Evolutionary conservation across 2,888 invertebrate genomes (phyloP), one percentile per base, ranked within the genome.

Genomic region (Nycteola revayana): DNA sequence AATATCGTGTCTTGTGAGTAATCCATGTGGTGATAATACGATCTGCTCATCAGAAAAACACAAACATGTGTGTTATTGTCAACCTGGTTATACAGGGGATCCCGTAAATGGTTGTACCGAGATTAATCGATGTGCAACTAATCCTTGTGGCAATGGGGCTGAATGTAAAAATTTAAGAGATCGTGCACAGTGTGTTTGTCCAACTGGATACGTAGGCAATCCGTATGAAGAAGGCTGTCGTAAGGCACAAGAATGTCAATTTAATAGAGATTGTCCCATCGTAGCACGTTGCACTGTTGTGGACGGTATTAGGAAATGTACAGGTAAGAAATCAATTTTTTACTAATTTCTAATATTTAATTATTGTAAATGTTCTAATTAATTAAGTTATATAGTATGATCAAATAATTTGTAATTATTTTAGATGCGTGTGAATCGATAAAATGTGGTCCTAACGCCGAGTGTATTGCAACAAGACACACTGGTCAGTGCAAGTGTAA

Each of bases 21-120:
- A 96, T 73, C 93, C 94, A 8, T 97, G 97, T 62, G 96, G 96
- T 0, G 92, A 92, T 32, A 96, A 96, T 75, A 94, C 96, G 0
- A 86, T 96, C 23, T 97, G 97, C 67, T 94, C 95, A 0, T 94
- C 96, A 1, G 95, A 96, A 73, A 92, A 92, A 60, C 96, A 97
- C 64, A 90, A 90, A 44, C 94, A 94, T 71, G 90, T 90, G 25
- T 87, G 84, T 66, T 94, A 94, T 59, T 97, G 97, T 69, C 96
- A 96, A 78, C 96, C 96, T 7, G 96, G 96, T 0, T 96, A 92
- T 62, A 95, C 95, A 0, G 96, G 96, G 1, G 93, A 96, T 73
- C 93, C 96, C 1, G 80, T 90, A 6, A 83, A 80, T 14, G 93
- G 93, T 10, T 97, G 97, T 62, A 82, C 90, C 31, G 81, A 93